Base-by-base conservation (phyloP, 1,140 invertebrate species). In the Bombyx mandarina region DNA sequence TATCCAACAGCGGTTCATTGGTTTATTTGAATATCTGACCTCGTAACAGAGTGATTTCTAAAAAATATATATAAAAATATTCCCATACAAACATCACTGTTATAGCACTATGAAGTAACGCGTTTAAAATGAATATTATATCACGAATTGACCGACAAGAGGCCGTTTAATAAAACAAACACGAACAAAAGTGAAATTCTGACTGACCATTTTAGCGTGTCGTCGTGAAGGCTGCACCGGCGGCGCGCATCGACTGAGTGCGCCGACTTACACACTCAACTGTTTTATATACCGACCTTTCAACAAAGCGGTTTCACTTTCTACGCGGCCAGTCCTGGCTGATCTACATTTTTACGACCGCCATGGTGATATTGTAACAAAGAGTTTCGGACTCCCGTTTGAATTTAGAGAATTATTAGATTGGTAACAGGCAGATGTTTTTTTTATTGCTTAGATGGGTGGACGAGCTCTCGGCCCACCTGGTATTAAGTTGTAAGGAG, bases 221-320 rank as follows among this genome's bases (percentile, higher is more conserved):
- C 57, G 60, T 51, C 58, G 67, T 63, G 54, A 57, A 60, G 60
- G 67, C 64, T 61, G 65, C 64, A 63, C 69, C 58, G 67, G 58
- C 60, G 64, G 69, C 73, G 67, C 69, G 71, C 71, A 57, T 63
- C 72, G 61, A 86, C 82, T 86, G 80, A 79, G 62, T 74, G 66
- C 69, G 75, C 65, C 58, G 54, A 35, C 26, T 57, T 63, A 54
- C 6, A 18, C 53, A 54, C 66, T 73, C 73, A 65, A 78, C 82
- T 80, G 26, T 82, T 80, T 82, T 84, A 82, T 86, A 86, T 84
- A 86, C 72, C 73, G 73, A 71, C 63, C 71, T 75, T 70, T 66
- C 71, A 59, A 66, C 67, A 60, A 63, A 61, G 62, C 56, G 71
- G 78, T 82, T 82, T 86, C 82, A 84, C 79, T 84, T 84, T 86